Evolutionary conservation across 2,113 vertebrate genomes (phyloP), one percentile per base, ranked within the genome.

Genomic region (Xenopus borealis): DNA sequence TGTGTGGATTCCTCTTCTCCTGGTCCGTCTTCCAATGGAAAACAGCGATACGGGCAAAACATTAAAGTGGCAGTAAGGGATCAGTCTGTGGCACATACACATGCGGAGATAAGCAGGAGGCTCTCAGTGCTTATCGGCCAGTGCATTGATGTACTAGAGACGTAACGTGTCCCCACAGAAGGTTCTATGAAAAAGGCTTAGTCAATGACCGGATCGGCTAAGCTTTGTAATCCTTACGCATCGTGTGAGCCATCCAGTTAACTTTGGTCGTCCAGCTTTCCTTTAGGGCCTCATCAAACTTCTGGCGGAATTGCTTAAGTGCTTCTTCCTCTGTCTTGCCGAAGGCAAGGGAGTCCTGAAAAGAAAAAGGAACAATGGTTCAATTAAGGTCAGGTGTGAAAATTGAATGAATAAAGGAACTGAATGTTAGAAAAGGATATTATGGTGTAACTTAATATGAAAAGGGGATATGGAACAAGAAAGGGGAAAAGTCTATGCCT

Each of bases 201-300:
- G 75, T 12, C 0, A 46, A 14, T 61, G 47, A 33, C n/a, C 12
- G 65, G 18, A 20, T 6, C 12, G 57, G 23, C 86, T 95, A 99
- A 63, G 96, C 98, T 79, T 95, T 92, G 86, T 96, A 96, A 86
- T 98, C 95, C 80, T 96, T 98, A 17, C 94, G 93, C 78, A 99
- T 95, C n/a, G 96, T 99, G 85, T 99, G 97, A 18, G 97, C 97
- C 97, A 99, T 99, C 97, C 97, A 99, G 92, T 98, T 99, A 81
- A 99, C 97, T 92, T 99, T 99, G 81, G 97, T 99, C 71, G 97
- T 98, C 97, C 97, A 99, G 82, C 97, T 99, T 85, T 99, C 97
- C 84, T 97, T 88, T 76, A 99, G 92, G 0, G 97, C 97, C 88
- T 99, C 97, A 18, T 99, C 96, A 81, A 99, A 99, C 85, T 99